These are phyloP conservation scores for Meganola albula DNA, from an alignment of 2,888 invertebrate species.

Conservation along the genomic window DNA sequence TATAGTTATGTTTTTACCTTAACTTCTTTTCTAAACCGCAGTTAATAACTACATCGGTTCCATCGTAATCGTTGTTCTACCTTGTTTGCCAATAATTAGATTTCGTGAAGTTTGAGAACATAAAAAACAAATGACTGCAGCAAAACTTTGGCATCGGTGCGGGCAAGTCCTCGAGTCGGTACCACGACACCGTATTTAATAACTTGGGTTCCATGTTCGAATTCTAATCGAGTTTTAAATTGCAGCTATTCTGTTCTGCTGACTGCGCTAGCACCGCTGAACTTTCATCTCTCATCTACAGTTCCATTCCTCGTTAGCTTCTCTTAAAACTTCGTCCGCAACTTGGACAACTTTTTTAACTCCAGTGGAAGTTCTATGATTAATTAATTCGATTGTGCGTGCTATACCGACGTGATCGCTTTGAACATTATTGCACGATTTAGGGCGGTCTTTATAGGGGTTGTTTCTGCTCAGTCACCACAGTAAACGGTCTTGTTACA, in stretches of 20 bases:
- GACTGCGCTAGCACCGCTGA: conserved; percentile 39
- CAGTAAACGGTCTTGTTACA: conserved; percentile 61
- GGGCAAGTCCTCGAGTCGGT: conserved; percentile 35
- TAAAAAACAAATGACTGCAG: conserved; percentile 31
- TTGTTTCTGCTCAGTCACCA: conserved; percentile 64
- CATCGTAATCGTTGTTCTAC: conserved; percentile 21
- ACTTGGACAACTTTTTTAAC: conserved; percentile 71
- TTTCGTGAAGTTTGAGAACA: conserved; percentile 28
- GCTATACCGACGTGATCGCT: conserved; percentile 61
- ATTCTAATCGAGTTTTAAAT: conserved; percentile 78
- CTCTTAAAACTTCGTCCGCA: conserved; percentile 66
- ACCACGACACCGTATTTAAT: conserved; percentile 60
- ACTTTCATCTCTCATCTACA: conserved; percentile 65
- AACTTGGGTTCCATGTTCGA: conserved; percentile 64
- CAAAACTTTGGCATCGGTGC: conserved; percentile 34
- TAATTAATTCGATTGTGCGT: conserved; percentile 75
- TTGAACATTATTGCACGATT: conserved; percentile 67
- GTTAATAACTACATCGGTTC: too few species aligned
- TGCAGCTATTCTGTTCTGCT: conserved; percentile 73
- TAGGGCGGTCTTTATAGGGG: conserved; percentile 54
- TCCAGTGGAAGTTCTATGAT: conserved; percentile 62
- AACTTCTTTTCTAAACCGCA: too few species aligned
- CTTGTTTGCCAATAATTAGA: conserved; percentile 27
- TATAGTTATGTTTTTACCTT: too few species aligned
- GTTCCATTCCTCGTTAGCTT: conserved; percentile 71